These are phyloP conservation scores for Phaenicophaeus curvirostris DNA, from an alignment of 2,797 vertebrate genomes.

Conservation along the genomic window DNA sequence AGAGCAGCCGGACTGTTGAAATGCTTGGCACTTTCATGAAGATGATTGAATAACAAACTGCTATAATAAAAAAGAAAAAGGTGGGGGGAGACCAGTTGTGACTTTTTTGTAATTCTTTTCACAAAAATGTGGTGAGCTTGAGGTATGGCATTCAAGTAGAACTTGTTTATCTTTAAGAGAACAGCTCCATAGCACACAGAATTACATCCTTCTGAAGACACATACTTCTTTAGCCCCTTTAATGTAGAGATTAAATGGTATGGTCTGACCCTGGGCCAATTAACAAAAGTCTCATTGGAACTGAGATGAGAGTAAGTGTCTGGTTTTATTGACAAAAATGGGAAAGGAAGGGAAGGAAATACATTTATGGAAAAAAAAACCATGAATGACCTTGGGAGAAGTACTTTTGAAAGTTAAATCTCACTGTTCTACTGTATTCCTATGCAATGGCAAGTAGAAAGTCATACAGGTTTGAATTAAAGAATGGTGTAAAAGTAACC, in stretches of 20 bases:
- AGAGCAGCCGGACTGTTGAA: not conserved
- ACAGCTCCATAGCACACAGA: not conserved
- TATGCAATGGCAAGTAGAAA: not conserved
- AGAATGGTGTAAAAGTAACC: not conserved
- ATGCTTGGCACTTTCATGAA: conserved; percentile 43
- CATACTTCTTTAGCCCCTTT: not conserved
- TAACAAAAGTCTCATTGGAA: not conserved
- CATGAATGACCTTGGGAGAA: not conserved
- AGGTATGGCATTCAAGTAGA: not conserved
- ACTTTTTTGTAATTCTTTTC: not conserved
- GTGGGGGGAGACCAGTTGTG: not conserved
- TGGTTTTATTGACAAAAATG: not conserved
- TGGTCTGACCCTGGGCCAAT: not conserved
- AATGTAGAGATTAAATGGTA: not conserved
- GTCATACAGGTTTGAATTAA: not conserved
- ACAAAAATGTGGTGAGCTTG: not conserved
- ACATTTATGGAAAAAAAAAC: not conserved
- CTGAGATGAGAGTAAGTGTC: not conserved
- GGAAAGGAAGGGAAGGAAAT: not conserved
- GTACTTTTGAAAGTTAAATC: not conserved
- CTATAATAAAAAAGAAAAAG: not conserved
- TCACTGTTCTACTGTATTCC: not conserved
- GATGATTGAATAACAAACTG: conserved; percentile 37
- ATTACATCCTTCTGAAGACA: not conserved
- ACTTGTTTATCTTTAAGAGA: conserved; percentile 22